A percentile compares a stretch with the other conserved stretches of the same genome.
Conservation (phyloP, 2,797 vertebrate species). For the Acrocephalus scirpaceus region DNA sequence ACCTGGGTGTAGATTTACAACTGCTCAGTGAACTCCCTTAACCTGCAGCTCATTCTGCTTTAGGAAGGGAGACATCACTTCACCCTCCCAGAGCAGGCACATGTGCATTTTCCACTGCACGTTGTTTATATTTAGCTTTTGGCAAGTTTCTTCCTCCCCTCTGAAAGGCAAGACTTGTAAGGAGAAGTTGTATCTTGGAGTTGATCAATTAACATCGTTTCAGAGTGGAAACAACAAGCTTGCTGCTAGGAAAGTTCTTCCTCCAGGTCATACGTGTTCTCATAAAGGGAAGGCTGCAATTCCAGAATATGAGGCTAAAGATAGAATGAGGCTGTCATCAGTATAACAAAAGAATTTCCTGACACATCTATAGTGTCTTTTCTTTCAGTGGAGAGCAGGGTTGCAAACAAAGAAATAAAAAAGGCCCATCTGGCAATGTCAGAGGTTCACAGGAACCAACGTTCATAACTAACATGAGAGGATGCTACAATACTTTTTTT, state of each 20-base stretch:
- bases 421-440: background rate
- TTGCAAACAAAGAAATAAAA: background rate
- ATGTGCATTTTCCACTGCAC: background rate
- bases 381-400: background rate
- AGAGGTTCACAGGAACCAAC: background rate
- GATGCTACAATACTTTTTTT: background rate
- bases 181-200: background rate
- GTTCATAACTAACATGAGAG: background rate
- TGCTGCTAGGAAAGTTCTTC: background rate
- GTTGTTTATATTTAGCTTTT: background rate
- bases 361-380: slow-evolving; percentile 13
- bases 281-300: background rate
- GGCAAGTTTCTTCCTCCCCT: background rate
- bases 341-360: slow-evolving; percentile 19
- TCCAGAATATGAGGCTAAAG: slow-evolving; percentile 26
- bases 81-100: background rate
- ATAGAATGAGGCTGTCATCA: slow-evolving; percentile 31
- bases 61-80: background rate
- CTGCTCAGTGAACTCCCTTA: background rate
- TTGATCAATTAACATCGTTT: background rate
- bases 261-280: background rate
- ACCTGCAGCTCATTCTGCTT: background rate
- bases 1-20: background rate
- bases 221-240: background rate
- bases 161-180: background rate